A percentile compares a stretch with the other conserved stretches of the same genome.
Evolutionary conservation across 2,113 vertebrate species (phyloP).

Genomic region (Dipodomys merriami): DNA sequence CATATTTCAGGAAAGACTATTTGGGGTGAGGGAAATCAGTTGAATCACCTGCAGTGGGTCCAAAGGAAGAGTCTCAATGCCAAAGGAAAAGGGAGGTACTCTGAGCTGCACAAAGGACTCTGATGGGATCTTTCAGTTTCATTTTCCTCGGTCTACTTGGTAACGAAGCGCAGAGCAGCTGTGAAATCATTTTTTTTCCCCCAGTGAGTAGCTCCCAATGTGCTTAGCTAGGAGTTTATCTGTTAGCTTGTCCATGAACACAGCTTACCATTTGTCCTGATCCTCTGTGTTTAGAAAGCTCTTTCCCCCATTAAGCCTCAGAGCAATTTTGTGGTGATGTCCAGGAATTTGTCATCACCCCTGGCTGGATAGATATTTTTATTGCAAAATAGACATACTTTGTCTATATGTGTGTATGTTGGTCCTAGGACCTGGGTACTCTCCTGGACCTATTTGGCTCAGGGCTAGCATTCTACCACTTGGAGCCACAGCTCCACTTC

Average conservation of each 20-base stretch:
- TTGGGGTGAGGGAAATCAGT: background rate
- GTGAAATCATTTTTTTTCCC: background rate
- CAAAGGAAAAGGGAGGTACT: background rate
- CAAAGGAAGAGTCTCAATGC: slow-evolving; percentile 1
- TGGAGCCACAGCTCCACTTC: too few relatives aligned
- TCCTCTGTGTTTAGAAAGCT: background rate
- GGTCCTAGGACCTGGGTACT: too few relatives aligned
- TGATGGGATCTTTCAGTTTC: background rate
- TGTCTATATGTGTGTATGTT: too few relatives aligned
- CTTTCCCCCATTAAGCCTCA: background rate
- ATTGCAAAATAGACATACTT: background rate
- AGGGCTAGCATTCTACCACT: too few relatives aligned
- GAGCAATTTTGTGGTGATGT: background rate
- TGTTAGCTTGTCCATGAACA: background rate
- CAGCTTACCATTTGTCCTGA: background rate
- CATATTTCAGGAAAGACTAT: background rate
- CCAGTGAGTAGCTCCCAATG: fast-evolving
- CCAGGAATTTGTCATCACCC: background rate
- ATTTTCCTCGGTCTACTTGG: background rate
- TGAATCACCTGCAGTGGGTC: background rate
- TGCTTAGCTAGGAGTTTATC: background rate
- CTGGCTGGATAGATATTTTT: background rate
- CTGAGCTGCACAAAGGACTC: background rate
- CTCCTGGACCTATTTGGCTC: too few relatives aligned
- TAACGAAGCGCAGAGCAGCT: background rate